phyloP scores from a whole-genome alignment of 37 sponge, comb jelly and placozoan species.

The Eunapius fragilis region DNA sequence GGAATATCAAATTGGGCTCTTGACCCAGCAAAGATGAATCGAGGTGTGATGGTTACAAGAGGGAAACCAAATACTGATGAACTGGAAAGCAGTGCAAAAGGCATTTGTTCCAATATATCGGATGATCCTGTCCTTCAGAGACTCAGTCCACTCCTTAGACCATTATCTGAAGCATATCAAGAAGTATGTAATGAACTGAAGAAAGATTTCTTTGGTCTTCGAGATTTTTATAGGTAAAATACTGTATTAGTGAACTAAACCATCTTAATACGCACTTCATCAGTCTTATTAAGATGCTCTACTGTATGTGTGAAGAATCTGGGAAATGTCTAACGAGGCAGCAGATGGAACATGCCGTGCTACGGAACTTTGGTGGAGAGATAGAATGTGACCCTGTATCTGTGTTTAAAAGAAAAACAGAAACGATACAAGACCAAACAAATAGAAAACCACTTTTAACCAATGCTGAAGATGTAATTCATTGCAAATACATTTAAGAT shows the following conservation, averaged over 20 bases:
- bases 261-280: background rate
- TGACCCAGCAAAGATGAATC: constrained; percentile 97
- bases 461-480: constrained; percentile 22
- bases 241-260: background rate
- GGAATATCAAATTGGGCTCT: constrained; percentile 97
- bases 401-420: constrained; percentile 22
- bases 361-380: constrained; percentile 90
- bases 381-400: constrained; percentile 20
- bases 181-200: background rate
- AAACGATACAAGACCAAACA: too few species aligned
- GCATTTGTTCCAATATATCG: background rate
- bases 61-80: constrained; percentile 63
- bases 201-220: constrained; percentile 77
- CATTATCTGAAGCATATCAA: background rate
- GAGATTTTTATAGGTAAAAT: constrained; percentile 80
- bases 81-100: constrained; percentile 58
- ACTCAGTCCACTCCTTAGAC: background rate
- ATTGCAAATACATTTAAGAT: too few species aligned
- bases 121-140: background rate
- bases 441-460: background rate
- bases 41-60: constrained; percentile 87
- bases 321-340: constrained; percentile 27
- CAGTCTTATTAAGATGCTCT: constrained; percentile 94
- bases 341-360: constrained; percentile 84
- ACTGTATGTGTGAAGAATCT: constrained; percentile 67